These are phyloP conservation scores for Caenorhabditis elegans DNA, from an alignment of 1,140 invertebrate species.

Conservation along the genomic window DNA sequence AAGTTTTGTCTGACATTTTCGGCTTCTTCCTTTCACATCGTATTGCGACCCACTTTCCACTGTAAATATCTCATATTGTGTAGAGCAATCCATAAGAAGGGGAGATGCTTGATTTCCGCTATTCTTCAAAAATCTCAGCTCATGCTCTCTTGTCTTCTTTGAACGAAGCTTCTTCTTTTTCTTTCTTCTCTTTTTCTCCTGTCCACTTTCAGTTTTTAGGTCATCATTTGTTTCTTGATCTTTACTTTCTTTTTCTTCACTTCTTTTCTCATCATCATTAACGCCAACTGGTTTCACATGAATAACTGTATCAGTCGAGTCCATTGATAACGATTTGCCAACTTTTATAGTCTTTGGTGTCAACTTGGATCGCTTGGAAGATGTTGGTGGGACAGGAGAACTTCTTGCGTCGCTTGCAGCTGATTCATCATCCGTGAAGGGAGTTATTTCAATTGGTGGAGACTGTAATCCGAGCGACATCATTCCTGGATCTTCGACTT, in stretches of 20 bases:
- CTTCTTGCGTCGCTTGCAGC: neutral
- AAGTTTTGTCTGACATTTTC: slow-evolving; percentile 32
- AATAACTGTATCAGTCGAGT: slow-evolving; percentile 38
- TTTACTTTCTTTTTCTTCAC: neutral
- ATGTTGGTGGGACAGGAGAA: neutral
- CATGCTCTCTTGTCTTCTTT: neutral
- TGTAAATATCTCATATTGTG: slow-evolving; percentile 16
- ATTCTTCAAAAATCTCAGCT: slow-evolving; percentile 34
- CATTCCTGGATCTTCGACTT: slow-evolving; percentile 23
- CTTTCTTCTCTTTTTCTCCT: slow-evolving; percentile 3
- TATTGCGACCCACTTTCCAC: neutral
- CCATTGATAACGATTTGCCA: slow-evolving; percentile 29
- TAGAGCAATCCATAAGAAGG: neutral
- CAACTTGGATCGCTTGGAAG: neutral
- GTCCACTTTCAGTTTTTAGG: too few relatives aligned
- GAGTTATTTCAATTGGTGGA: slow-evolving; percentile 5
- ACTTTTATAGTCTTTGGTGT: neutral
- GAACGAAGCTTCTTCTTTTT: neutral
- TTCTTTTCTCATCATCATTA: neutral
- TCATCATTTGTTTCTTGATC: neutral
- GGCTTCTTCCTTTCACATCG: neutral
- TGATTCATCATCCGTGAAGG: neutral
- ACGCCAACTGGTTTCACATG: slow-evolving; percentile 1
- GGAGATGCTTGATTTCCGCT: slow-evolving; percentile 32
- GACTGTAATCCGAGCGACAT: neutral